phyloP scores from a whole-genome alignment of 1,140 invertebrate genomes.

The Pectinophora gossypiella region DNA sequence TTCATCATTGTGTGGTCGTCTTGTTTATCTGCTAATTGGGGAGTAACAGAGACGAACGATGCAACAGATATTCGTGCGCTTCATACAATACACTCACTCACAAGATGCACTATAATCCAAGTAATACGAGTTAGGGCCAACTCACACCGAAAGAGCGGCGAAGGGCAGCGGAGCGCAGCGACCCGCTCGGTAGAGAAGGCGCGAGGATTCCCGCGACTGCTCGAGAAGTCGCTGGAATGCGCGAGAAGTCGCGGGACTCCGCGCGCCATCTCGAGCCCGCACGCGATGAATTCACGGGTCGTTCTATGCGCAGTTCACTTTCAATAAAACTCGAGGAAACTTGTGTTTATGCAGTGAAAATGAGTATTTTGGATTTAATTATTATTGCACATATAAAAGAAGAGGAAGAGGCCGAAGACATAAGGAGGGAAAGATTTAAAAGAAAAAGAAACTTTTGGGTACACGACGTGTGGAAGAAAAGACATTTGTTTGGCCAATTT shows the following conservation, averaged over 20 bases:
- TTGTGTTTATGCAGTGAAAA: neutral
- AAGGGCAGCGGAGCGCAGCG: neutral
- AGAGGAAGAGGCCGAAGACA: neutral
- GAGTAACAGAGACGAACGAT: too few relatives aligned
- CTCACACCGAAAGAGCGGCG: too few relatives aligned
- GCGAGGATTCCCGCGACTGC: neutral
- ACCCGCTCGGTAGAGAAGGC: neutral
- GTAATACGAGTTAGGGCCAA: too few relatives aligned
- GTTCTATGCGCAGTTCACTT: neutral
- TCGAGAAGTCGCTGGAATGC: neutral
- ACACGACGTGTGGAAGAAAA: neutral
- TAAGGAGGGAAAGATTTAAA: too few relatives aligned
- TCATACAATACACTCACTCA: too few relatives aligned
- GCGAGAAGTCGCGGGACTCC: neutral
- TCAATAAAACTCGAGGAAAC: neutral
- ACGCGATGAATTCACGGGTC: neutral
- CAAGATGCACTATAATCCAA: too few relatives aligned
- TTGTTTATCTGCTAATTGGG: too few relatives aligned
- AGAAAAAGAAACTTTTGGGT: slow-evolving; percentile 7
- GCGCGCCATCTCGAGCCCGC: neutral
- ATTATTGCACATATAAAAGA: neutral
- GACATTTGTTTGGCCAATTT: slow-evolving; percentile 1
- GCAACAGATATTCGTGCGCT: too few relatives aligned
- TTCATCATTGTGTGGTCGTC: neutral
- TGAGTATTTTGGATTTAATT: neutral